Conservation (phyloP, 1,140 invertebrate species). For the Cotesia typhae region DNA sequence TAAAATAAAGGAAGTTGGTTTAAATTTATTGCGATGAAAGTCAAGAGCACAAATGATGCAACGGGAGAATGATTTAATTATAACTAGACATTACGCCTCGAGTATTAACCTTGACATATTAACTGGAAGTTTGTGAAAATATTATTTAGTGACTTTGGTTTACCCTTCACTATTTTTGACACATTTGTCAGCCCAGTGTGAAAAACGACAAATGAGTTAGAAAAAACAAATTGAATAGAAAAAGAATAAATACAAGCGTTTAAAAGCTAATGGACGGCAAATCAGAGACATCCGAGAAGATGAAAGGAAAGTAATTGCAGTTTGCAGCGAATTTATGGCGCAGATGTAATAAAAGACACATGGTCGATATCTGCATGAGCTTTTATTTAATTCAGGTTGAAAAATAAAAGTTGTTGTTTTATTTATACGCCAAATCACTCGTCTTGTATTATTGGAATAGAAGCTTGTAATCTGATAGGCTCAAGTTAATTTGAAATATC, state of each 20-base stretch:
- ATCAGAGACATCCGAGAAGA: not conserved
- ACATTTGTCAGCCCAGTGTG: not conserved
- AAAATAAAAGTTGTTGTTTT: too few relatives aligned
- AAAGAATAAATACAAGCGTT: not conserved
- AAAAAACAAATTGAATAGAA: too few relatives aligned
- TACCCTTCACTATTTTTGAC: constrained; percentile 10
- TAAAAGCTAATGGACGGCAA: not conserved
- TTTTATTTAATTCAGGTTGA: too few relatives aligned
- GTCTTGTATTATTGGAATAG: too few relatives aligned
- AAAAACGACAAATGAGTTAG: too few relatives aligned
- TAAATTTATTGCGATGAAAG: constrained; percentile 23
- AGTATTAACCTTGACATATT: constrained; percentile 38
- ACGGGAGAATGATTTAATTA: constrained; percentile 36
- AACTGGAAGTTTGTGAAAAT: constrained; percentile 8
- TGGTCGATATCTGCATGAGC: too few relatives aligned
- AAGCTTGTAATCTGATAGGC: too few relatives aligned
- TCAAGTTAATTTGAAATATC: too few relatives aligned
- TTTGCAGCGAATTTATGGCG: not conserved
- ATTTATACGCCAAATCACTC: too few relatives aligned
- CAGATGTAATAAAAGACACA: constrained; percentile 1
- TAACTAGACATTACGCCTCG: constrained; percentile 25
- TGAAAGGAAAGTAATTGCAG: constrained; percentile 3
- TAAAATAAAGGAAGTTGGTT: constrained; percentile 2
- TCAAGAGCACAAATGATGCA: constrained; percentile 34
- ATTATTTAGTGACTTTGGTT: constrained; percentile 15